Conservation (phyloP, 2,113 vertebrate genomes). For the Seriola dumerili region DNA sequence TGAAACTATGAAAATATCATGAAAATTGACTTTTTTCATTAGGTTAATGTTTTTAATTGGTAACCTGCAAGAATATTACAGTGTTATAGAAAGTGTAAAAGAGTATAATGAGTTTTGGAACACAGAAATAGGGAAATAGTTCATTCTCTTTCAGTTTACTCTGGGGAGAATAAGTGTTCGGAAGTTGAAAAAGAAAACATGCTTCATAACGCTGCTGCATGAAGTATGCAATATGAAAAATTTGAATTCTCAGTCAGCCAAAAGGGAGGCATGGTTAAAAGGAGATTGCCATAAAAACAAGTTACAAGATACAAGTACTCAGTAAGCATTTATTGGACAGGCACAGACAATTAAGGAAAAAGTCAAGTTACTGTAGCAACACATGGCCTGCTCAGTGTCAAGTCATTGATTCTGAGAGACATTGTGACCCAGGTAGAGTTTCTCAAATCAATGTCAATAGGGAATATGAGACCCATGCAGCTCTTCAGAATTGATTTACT, state of each 20-base stretch:
- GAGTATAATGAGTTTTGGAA: neutral
- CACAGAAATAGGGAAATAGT: neutral
- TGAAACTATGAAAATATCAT: neutral
- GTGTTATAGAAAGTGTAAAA: neutral
- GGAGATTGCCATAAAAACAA: neutral
- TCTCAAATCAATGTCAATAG: slow-evolving; percentile 57
- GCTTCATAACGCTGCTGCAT: neutral
- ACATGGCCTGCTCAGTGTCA: slow-evolving; percentile 38
- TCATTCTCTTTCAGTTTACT: neutral
- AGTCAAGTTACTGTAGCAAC: slow-evolving; percentile 68
- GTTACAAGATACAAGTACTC: neutral
- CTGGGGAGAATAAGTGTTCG: neutral
- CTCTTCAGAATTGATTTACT: slow-evolving; percentile 58
- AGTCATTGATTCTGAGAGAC: slow-evolving; percentile 71
- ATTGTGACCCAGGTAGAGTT: slow-evolving; percentile 57
- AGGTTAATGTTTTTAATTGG: neutral
- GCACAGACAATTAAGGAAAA: slow-evolving; percentile 50
- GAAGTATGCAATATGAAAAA: neutral
- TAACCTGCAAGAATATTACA: neutral
- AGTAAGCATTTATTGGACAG: slow-evolving; percentile 31
- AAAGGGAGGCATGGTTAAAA: neutral
- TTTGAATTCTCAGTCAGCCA: neutral
- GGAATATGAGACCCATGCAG: slow-evolving; percentile 39
- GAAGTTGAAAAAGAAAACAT: neutral
- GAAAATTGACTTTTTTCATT: neutral